Base-by-base conservation (phyloP, 2,113 vertebrate genomes). In the Siniperca knerii region DNA sequence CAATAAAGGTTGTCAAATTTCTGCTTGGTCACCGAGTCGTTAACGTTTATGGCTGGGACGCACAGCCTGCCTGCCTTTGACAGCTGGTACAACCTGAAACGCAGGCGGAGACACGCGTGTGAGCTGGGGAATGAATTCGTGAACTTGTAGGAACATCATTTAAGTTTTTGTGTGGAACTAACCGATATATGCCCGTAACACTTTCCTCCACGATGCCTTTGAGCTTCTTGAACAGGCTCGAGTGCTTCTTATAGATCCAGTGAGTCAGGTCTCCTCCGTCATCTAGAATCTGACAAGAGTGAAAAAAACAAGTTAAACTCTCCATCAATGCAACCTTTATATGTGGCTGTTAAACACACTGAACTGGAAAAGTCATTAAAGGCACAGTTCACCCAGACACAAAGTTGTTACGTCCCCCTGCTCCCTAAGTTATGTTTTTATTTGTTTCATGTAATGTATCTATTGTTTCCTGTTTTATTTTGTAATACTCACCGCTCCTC, bases 141-240 rank as follows among this genome's bases (percentile, higher is more conserved):
- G 1, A 16, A 46, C 8, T 13, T 61, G 42, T 9, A 9, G 2
- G 15, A 44, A 77, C 4, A 15, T 21, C 2, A 8, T 48, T 54
- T 0, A 1, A 25, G 25, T 48, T 23, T 85, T 60, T 18, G 48
- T 54, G 42, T 40, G 0, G 60, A 73, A 35, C 76, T 75, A 69
- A 99, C 98, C 98, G 96, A 88, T 98, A 97, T 10, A 99, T 96
- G 8, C 98, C 98, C 4, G 97, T 99, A 9, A 99, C 97, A 3
- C 98, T 99, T 92, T 99, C 98, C 89, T 99, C 98, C 48, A 99
- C 98, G 1, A 99, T 97, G 21, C 98, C 98, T 92, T 97, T 98
- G 82, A 99, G 96, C 86, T 96, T 98, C 91, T 97, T 97, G 85
- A 99, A 99, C 94, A 98, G 95, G 82, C 95, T 97, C 6, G 97